phyloP scores from a whole-genome alignment of 2,888 invertebrate species.

The Eupithecia subfuscata region DNA sequence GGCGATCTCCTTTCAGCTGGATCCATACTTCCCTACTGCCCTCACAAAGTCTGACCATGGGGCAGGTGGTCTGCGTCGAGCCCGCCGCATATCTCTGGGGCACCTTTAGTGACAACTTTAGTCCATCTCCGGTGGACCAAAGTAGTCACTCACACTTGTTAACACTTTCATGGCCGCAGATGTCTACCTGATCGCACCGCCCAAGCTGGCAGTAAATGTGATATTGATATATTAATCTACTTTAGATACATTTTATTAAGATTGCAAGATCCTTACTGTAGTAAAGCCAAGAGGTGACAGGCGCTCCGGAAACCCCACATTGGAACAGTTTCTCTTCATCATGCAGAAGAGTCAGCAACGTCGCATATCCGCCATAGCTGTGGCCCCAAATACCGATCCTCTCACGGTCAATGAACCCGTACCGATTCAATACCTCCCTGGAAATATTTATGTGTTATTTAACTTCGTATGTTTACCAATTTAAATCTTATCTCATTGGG shows the following conservation, averaged over 20 bases:
- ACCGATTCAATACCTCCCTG: constrained; percentile 82
- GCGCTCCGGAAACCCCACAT: constrained; percentile 95
- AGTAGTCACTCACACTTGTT: too few relatives aligned
- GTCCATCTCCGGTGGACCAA: too few relatives aligned
- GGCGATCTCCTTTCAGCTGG: too few relatives aligned
- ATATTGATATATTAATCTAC: too few relatives aligned
- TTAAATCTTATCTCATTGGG: neutral
- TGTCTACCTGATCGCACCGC: too few relatives aligned
- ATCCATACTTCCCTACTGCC: too few relatives aligned
- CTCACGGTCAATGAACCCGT: constrained; percentile 86
- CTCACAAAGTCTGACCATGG: too few relatives aligned
- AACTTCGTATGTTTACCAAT: neutral
- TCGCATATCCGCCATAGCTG: constrained; percentile 97
- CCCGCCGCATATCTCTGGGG: too few relatives aligned
- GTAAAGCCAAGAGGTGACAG: constrained; percentile 95
- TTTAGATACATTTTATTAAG: too few relatives aligned
- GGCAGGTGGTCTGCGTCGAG: neutral
- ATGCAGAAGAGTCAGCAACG: constrained; percentile 89
- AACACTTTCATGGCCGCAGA: too few relatives aligned
- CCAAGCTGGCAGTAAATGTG: too few relatives aligned
- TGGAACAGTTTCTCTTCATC: constrained; percentile 89
- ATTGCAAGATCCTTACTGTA: constrained; percentile 87
- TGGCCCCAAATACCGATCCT: constrained; percentile 94
- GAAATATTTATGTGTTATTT: constrained; percentile 38
- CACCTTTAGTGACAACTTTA: neutral